Conservation (phyloP, 2,888 invertebrate genomes). For the Troilus luridus region DNA sequence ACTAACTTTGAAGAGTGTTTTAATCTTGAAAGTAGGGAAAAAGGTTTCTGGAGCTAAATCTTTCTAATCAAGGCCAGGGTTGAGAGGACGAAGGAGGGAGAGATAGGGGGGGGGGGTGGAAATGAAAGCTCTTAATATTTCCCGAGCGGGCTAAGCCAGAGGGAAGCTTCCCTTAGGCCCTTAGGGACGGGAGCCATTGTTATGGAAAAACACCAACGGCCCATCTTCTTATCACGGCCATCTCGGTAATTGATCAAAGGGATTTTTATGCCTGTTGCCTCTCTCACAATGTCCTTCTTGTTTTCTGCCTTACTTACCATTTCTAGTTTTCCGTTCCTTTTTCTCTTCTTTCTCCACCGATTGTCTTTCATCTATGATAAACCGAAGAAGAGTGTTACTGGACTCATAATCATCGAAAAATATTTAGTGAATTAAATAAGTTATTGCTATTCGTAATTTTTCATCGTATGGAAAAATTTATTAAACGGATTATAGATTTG, state of each 20-base stretch:
- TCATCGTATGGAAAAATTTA: too few relatives aligned
- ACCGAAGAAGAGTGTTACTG: not conserved
- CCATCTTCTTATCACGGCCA: slow-evolving; percentile 42
- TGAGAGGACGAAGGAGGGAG: too few relatives aligned
- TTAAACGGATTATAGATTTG: too few relatives aligned
- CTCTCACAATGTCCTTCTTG: not conserved
- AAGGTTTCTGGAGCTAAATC: slow-evolving; percentile 35
- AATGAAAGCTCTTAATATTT: slow-evolving; percentile 57
- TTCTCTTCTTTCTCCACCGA: not conserved
- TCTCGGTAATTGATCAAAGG: slow-evolving; percentile 56
- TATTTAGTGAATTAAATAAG: too few relatives aligned
- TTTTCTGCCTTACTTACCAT: slow-evolving; percentile 41
- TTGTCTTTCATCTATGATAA: not conserved
- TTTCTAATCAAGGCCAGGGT: slow-evolving; percentile 18
- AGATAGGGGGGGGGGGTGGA: not conserved
- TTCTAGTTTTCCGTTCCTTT: not conserved
- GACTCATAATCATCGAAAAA: not conserved
- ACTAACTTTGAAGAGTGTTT: slow-evolving; percentile 37
- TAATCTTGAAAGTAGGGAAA: slow-evolving; percentile 40
- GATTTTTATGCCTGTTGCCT: slow-evolving; percentile 51
- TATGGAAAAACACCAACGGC: slow-evolving; percentile 50
- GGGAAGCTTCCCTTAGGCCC: slow-evolving; percentile 41
- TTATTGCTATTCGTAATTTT: too few relatives aligned
- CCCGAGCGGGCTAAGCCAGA: slow-evolving; percentile 45
- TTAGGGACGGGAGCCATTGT: slow-evolving; percentile 53